Conservation (phyloP, 2,113 vertebrate species). For the Saccopteryx bilineata region DNA sequence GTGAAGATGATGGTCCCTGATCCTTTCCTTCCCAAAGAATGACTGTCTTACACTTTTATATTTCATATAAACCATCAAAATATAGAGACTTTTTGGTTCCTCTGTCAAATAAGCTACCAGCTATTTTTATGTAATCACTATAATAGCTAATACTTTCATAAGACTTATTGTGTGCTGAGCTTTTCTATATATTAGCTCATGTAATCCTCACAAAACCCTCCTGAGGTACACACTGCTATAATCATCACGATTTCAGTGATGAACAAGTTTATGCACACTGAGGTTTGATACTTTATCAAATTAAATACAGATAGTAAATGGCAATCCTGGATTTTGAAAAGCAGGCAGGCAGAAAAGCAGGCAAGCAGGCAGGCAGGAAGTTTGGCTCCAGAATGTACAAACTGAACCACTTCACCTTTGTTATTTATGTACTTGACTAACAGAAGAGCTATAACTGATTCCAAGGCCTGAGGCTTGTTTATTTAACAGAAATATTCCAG, state of each 20-base stretch:
- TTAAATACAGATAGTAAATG: neutral
- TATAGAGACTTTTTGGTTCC: neutral
- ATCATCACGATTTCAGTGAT: conserved; percentile 9
- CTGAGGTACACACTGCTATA: neutral
- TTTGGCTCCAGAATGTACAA: neutral
- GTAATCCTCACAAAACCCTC: neutral
- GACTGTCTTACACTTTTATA: neutral
- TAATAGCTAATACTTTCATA: neutral
- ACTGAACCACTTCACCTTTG: conserved; percentile 31
- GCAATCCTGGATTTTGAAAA: conserved; percentile 31
- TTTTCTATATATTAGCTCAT: neutral
- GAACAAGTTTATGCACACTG: neutral
- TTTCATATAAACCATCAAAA: neutral
- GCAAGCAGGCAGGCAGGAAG: neutral
- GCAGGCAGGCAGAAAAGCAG: neutral
- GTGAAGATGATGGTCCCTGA: neutral
- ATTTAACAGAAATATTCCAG: conserved; percentile 54
- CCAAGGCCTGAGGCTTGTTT: conserved; percentile 57
- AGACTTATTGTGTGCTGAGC: neutral
- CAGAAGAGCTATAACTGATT: conserved; percentile 54
- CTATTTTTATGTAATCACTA: conserved; percentile 9
- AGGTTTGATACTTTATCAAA: neutral
- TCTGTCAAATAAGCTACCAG: conserved; percentile 25
- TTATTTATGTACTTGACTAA: neutral
- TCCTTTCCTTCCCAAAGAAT: conserved; percentile 11